A percentile compares a stretch with the other conserved stretches of the same genome.
These are phyloP conservation scores for Siniperca undulata DNA, from an alignment of 2,797 vertebrate species.

Conservation along the genomic window DNA sequence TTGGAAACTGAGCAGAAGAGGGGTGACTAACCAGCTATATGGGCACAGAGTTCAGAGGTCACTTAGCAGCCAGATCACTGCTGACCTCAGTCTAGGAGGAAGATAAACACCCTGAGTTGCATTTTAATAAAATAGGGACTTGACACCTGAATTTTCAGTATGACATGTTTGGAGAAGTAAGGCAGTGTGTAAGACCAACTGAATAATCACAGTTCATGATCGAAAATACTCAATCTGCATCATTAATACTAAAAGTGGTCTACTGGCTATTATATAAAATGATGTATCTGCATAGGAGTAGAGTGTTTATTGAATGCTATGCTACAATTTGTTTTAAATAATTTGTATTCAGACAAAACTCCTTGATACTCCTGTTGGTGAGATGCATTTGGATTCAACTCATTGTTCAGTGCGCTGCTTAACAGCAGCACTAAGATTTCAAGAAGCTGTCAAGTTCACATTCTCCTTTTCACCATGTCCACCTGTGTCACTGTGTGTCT, in stretches of 20 bases:
- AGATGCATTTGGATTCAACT: conserved; percentile 20
- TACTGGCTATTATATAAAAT: not conserved
- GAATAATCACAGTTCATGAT: not conserved
- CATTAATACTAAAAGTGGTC: not conserved
- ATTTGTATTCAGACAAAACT: not conserved
- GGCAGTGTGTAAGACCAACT: not conserved
- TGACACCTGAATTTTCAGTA: not conserved
- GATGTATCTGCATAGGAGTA: not conserved
- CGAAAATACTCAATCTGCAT: too few species aligned
- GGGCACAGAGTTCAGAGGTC: conserved; percentile 11
- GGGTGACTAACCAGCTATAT: not conserved
- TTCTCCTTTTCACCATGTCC: conserved; percentile 10
- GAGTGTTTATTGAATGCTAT: not conserved
- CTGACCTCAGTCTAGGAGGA: conserved; percentile 14
- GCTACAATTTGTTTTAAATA: not conserved
- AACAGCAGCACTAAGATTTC: conserved; percentile 31
- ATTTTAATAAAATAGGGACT: not conserved
- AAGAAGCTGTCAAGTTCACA: conserved; percentile 20
- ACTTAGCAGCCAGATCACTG: conserved; percentile 10
- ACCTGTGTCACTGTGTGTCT: not conserved
- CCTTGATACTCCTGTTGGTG: not conserved
- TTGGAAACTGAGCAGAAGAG: not conserved
- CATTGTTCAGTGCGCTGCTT: conserved; percentile 12
- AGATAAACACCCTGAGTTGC: not conserved
- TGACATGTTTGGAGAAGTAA: not conserved